phyloP scores from a whole-genome alignment of 2,113 vertebrate genomes.

The Marcusenius ussheri region DNA sequence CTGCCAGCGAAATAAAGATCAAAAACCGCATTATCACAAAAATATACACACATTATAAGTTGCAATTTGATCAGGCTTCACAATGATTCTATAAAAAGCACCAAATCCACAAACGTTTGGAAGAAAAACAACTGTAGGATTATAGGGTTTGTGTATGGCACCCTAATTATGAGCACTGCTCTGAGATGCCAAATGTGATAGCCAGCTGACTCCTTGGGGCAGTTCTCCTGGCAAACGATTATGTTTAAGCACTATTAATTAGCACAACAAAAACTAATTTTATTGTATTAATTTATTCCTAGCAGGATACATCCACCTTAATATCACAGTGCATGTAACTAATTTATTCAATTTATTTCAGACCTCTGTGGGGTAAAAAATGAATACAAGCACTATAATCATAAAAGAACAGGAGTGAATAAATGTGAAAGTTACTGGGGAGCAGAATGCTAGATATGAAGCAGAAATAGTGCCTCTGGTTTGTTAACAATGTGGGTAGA shows the following conservation, averaged over 20 bases:
- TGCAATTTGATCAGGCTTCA: background rate
- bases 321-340: background rate
- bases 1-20: background rate
- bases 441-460: background rate
- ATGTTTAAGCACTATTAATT: background rate
- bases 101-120: background rate
- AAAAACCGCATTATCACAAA: background rate
- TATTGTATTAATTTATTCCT: background rate
- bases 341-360: conserved; percentile 1
- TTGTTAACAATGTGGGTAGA: background rate
- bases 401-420: background rate
- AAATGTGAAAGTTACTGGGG: background rate
- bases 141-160: background rate
- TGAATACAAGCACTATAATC: background rate
- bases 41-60: background rate
- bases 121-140: background rate
- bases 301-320: background rate
- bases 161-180: background rate
- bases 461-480: background rate
- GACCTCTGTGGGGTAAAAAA: background rate
- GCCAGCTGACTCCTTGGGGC: background rate
- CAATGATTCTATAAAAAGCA: background rate
- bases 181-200: background rate
- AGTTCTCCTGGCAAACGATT: background rate
- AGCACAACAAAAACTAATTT: background rate